Conservation (phyloP, 2,113 vertebrate genomes). For the Oenanthe melanoleuca region DNA sequence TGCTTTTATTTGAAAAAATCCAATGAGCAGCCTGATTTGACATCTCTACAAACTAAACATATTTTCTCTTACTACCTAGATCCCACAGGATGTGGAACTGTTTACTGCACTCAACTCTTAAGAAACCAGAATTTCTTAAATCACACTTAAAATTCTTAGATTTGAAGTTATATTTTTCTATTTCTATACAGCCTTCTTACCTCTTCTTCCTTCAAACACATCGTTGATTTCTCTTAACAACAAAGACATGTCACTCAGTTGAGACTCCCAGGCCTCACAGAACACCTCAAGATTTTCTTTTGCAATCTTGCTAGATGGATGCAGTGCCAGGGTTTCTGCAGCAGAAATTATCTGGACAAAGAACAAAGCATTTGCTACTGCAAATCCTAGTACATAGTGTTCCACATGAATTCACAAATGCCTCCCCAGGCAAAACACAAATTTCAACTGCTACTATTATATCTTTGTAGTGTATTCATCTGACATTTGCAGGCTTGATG, state of each 20-base stretch:
- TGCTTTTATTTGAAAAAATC: not conserved
- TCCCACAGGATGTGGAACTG: not conserved
- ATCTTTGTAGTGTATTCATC: not conserved
- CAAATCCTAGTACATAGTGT: not conserved
- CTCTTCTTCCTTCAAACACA: slow-evolving; percentile 93
- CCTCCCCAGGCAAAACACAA: not conserved
- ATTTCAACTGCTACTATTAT: not conserved
- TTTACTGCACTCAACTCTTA: not conserved
- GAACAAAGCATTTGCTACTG: not conserved
- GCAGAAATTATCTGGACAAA: slow-evolving; percentile 92
- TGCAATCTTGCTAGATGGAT: slow-evolving; percentile 97
- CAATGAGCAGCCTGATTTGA: not conserved
- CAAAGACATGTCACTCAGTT: slow-evolving; percentile 91
- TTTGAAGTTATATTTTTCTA: not conserved
- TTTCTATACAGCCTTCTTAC: slow-evolving; percentile 72
- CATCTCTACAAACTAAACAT: not conserved
- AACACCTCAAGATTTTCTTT: slow-evolving; percentile 99
- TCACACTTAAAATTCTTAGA: not conserved
- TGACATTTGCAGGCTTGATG: not conserved
- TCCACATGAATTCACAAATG: not conserved
- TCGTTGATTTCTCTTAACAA: slow-evolving; percentile 93
- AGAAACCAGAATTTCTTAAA: not conserved
- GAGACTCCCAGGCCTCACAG: slow-evolving; percentile 98
- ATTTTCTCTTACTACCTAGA: not conserved
- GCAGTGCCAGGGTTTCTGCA: slow-evolving; percentile 92